phyloP scores from a whole-genome alignment of 2,113 vertebrate species.

The Pluvianellus socialis region DNA sequence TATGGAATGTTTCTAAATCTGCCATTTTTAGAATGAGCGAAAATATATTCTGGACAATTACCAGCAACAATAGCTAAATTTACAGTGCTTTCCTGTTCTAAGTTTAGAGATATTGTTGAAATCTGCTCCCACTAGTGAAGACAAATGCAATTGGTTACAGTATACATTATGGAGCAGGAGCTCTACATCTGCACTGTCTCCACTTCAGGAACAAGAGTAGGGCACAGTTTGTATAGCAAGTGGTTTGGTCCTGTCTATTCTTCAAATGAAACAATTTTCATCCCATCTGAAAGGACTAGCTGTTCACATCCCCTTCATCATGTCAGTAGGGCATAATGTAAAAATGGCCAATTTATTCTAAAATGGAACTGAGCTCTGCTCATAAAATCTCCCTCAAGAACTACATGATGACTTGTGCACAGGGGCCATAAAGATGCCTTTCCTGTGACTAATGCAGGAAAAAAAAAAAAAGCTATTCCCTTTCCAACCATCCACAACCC shows the following conservation, averaged over 20 bases:
- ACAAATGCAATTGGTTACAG: not conserved
- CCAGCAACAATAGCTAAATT: slow-evolving; percentile 22
- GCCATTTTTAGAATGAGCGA: slow-evolving; percentile 9
- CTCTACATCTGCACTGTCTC: not conserved
- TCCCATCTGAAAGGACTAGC: not conserved
- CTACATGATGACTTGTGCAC: slow-evolving; percentile 25
- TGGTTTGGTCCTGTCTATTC: not conserved
- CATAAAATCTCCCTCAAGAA: slow-evolving; percentile 23
- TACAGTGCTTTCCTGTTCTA: not conserved
- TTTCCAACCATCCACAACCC: not conserved
- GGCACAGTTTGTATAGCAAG: not conserved
- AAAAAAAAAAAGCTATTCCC: not conserved
- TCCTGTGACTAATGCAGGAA: slow-evolving; percentile 15
- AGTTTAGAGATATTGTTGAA: slow-evolving; percentile 16
- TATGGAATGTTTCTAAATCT: slow-evolving; percentile 9
- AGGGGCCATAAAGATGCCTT: slow-evolving; percentile 24
- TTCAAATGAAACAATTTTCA: not conserved
- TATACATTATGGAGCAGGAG: not conserved
- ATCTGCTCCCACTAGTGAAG: not conserved
- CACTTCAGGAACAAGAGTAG: not conserved
- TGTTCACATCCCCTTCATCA: slow-evolving; percentile 19
- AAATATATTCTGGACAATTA: slow-evolving; percentile 13
- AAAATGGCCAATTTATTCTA: not conserved
- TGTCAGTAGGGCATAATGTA: not conserved
- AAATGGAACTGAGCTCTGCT: not conserved